Base-by-base conservation (phyloP, 2,888 invertebrate species). In the Ophion costatus region DNA sequence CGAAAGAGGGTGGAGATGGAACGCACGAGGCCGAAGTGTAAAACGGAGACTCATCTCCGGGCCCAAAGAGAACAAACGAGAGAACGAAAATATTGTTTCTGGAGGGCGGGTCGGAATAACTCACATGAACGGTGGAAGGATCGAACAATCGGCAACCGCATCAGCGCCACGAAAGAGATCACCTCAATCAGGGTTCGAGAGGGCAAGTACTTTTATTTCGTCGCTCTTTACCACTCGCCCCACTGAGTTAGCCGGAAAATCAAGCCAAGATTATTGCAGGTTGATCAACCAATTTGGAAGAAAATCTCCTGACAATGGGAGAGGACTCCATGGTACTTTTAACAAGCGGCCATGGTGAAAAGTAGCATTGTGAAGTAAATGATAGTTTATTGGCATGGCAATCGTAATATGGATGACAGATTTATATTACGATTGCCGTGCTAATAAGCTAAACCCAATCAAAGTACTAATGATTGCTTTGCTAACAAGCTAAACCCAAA, bases 1-100 rank as follows among this genome's bases (percentile, higher is more conserved):
- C 33, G 56, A 66, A 67, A 61, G 38, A 61, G 79, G 57, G 3
- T n/a, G 2, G 56, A 69, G 24, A 57, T 45, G 42, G 67, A 69
- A 59, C 57, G 64, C 66, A 78, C n/a, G 76, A 66, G 51, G 66
- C 33, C 38, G 10, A 20, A 74, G 83, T 83, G 84, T 81, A 81
- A 81, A 84, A 81, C 70, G 80, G 69, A 45, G 56, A 64, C 73
- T 73, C 45, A 82, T 76, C 67, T 61, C 38, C 38, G 20, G 17
- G 45, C 9, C 51, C 51, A 51, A 57, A 59, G 61, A 75, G 61
- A 64, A 69, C 56, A 73, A 82, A 83, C 74, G 24, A 61, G 61
- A 63, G 70, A 70, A 69, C 22, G 57, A 24, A 63, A 22, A 51
- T 22, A 63, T 42, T 24, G 42, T 61, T 51, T 45, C 63, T 70